Base-by-base conservation (phyloP, 2,113 vertebrate genomes). In the Stictonetta naevosa region DNA sequence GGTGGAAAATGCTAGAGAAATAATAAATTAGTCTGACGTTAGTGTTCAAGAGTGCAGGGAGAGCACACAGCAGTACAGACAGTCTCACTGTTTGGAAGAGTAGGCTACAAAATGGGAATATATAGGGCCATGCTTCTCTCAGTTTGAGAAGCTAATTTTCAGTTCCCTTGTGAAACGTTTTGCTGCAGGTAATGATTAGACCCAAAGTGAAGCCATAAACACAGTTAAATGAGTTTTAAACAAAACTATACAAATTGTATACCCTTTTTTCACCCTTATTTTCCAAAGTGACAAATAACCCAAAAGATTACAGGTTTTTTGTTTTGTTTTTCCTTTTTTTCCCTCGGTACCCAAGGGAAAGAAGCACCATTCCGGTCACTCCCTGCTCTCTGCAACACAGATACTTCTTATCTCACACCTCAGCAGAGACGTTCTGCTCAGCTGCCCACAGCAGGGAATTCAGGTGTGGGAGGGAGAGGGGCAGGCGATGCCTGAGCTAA, bases 1-100 rank as follows among this genome's bases (percentile, higher is more conserved):
- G 12, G 2, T 14, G 62, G 42, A 12, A 69, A 69, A 11, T 5
- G 16, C 31, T 25, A 1, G 21, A 31, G 78, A 46, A 56, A 50
- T 3, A 11, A 34, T 8, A 13, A 46, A 18, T 3, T n/a, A 6
- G 13, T 28, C 44, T 42, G 34, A 2, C 10, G 2, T 1, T 33
- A 19, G 64, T 11, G 16, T 22, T 28, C 23, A 1, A 6, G 34
- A 33, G 40, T 72, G 71, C 3, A 0, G 31, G 53, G 44, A 34
- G 53, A 34, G 34, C 77, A 25, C 48, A 50, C 11, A 50, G 48
- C 48, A 50, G 48, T 25, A 50, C 22, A 22, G 48, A 50, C 48
- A 50, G 46, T 11, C 46, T 7, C 4, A 0, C 1, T 8, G 6
- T 10, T 8, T 55, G 18, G 10, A 40, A 44, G 58, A 4, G 18